These are phyloP conservation scores for Perizoma affinitatum DNA, from an alignment of 2,888 invertebrate species.

Conservation along the genomic window DNA sequence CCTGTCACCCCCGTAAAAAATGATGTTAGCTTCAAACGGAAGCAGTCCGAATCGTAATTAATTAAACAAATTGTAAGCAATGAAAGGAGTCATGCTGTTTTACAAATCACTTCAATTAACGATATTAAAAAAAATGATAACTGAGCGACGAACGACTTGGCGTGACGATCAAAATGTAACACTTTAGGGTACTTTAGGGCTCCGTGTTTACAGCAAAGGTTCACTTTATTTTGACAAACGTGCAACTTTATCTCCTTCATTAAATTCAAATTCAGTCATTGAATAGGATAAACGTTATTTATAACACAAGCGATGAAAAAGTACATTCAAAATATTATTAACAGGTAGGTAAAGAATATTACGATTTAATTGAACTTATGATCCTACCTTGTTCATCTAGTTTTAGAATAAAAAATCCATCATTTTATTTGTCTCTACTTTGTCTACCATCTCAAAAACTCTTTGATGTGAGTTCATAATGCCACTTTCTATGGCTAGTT, in stretches of 20 bases:
- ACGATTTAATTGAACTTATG: too few relatives aligned
- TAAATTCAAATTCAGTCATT: too few relatives aligned
- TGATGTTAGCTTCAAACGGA: slow-evolving; percentile 76
- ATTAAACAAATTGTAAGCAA: slow-evolving; percentile 83
- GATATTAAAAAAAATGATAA: slow-evolving; percentile 82
- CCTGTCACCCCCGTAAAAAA: slow-evolving; percentile 67
- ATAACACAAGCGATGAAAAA: too few relatives aligned
- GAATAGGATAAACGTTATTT: too few relatives aligned
- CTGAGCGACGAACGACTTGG: slow-evolving; percentile 49
- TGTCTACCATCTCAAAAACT: too few relatives aligned
- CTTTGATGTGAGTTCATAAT: too few relatives aligned
- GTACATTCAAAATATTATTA: too few relatives aligned
- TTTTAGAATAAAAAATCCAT: too few relatives aligned
- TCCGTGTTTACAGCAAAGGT: slow-evolving; percentile 47
- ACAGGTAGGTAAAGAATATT: too few relatives aligned
- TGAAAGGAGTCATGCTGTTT: slow-evolving; percentile 84
- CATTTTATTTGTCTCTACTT: too few relatives aligned
- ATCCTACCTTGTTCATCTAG: too few relatives aligned
- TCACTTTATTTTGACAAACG: slow-evolving; percentile 66
- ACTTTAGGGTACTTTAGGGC: slow-evolving; percentile 8
- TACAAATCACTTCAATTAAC: slow-evolving; percentile 85
- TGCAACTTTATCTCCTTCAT: slow-evolving; percentile 68
- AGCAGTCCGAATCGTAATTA: slow-evolving; percentile 80
- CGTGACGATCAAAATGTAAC: slow-evolving; percentile 61
- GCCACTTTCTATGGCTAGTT: too few relatives aligned